phyloP scores from a whole-genome alignment of 1,140 invertebrate species.

The Hylaeus anthracinus region DNA sequence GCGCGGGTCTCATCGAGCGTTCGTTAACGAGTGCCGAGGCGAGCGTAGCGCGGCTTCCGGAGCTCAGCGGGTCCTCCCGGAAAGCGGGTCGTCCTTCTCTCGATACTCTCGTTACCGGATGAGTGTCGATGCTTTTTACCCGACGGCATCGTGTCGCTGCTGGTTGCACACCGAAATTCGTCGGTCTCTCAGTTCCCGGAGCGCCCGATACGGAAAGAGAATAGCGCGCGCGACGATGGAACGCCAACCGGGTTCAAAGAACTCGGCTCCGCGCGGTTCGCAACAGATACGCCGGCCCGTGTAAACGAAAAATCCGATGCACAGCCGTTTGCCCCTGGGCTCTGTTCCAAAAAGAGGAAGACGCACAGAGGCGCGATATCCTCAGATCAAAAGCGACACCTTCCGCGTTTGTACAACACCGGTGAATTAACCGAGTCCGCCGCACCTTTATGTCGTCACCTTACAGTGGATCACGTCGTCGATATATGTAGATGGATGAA shows the following conservation, averaged over 20 bases:
- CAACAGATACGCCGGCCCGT: slow-evolving; percentile 14
- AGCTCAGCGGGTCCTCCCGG: background rate
- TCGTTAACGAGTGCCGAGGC: slow-evolving; percentile 39
- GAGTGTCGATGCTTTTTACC: background rate
- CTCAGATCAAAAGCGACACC: slow-evolving; percentile 25
- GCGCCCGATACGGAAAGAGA: background rate
- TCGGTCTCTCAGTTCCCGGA: background rate
- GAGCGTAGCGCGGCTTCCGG: slow-evolving; percentile 16
- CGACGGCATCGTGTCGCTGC: background rate
- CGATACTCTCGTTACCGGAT: slow-evolving; percentile 38
- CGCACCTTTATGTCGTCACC: background rate
- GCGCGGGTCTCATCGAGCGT: slow-evolving; percentile 30
- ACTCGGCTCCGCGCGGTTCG: slow-evolving; percentile 22
- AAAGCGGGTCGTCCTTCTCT: slow-evolving; percentile 16
- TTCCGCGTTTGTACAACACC: background rate
- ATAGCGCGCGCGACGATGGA: slow-evolving; percentile 15
- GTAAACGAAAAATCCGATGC: slow-evolving; percentile 36
- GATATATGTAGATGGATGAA: too few relatives aligned
- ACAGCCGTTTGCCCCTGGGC: slow-evolving; percentile 26
- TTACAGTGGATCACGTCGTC: too few relatives aligned
- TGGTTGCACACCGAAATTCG: background rate
- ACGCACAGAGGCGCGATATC: background rate
- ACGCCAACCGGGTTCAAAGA: slow-evolving; percentile 27
- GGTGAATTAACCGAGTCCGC: background rate
- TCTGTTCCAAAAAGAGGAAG: background rate